A percentile compares a stretch with the other conserved stretches of the same genome.
Conservation (phyloP, 2,797 vertebrate species). For the Enteromius paludinosus region DNA sequence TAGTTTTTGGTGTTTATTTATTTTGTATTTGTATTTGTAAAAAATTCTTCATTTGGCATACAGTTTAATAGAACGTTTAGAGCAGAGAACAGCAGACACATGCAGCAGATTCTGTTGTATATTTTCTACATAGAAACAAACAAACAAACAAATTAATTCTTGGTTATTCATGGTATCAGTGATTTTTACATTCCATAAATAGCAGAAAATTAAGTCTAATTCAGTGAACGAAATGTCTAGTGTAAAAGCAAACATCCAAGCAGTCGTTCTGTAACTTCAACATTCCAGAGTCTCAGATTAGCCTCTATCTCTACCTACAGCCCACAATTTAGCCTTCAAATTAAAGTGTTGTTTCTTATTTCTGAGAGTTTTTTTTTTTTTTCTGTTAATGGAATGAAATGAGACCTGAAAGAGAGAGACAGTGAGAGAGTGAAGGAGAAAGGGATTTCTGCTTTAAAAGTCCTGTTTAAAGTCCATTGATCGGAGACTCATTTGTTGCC, state of each 20-base stretch:
- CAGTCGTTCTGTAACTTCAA: neutral
- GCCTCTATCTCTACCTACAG: neutral
- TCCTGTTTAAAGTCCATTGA: slow-evolving; percentile 15
- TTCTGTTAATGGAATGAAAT: slow-evolving; percentile 45
- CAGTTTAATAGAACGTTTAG: too few relatives aligned
- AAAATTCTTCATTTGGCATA: too few relatives aligned
- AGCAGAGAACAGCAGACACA: neutral
- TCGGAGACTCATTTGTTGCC: slow-evolving; percentile 37
- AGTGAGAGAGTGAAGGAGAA: slow-evolving; percentile 28
- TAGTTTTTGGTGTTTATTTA: neutral
- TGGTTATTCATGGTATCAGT: neutral
- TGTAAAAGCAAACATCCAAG: neutral
- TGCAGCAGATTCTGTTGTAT: neutral
- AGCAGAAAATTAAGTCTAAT: neutral
- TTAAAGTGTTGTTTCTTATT: slow-evolving; percentile 41
- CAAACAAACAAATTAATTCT: neutral
- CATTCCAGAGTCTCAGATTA: slow-evolving; percentile 35
- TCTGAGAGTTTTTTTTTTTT: slow-evolving; percentile 14
- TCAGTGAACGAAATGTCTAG: neutral
- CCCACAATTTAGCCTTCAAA: slow-evolving; percentile 32
- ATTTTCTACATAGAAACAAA: neutral
- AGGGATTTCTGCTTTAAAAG: slow-evolving; percentile 41
- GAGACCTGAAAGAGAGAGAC: slow-evolving; percentile 36
- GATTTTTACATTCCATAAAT: neutral
- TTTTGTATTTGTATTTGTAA: neutral